These are phyloP conservation scores for Tolmerus cingulatus DNA, from an alignment of 2,888 invertebrate genomes.

Conservation along the genomic window DNA sequence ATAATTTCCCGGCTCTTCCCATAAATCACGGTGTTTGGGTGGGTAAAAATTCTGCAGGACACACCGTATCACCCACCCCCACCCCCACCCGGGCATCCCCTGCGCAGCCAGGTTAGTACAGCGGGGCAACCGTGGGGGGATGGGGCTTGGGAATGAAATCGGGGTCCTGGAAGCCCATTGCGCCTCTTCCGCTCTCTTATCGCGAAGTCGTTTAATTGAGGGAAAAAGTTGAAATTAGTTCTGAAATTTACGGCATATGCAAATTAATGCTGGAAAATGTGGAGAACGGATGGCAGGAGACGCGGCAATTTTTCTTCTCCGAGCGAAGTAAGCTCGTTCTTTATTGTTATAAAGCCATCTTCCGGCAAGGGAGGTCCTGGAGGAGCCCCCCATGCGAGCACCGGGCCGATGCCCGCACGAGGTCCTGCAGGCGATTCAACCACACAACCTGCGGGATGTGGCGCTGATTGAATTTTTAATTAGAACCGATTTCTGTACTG, in stretches of 20 bases:
- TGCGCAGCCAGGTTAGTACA: neutral
- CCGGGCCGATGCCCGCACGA: neutral
- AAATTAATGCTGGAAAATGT: constrained; percentile 42
- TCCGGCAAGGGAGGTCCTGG: neutral
- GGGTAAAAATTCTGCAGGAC: neutral
- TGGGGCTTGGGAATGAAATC: neutral
- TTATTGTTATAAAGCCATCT: constrained; percentile 26
- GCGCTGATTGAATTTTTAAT: constrained; percentile 29
- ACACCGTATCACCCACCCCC: neutral
- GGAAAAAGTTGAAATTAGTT: constrained; percentile 48
- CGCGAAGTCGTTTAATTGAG: constrained; percentile 47
- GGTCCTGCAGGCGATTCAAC: neutral
- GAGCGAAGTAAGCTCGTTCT: neutral
- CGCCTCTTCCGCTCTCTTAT: neutral
- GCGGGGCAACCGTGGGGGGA: neutral
- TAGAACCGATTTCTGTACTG: neutral
- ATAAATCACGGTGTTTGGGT: constrained; percentile 16
- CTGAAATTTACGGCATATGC: constrained; percentile 47
- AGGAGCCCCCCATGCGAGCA: neutral
- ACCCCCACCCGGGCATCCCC: neutral
- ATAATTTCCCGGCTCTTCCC: constrained; percentile 11
- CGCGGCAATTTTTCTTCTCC: constrained; percentile 25
- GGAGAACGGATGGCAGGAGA: neutral
- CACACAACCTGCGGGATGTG: neutral
- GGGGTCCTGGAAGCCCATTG: neutral